Evolutionary conservation across 2,797 vertebrate species (phyloP), one percentile per base, ranked within the genome.

Genomic region (Meriones psammophilus): DNA sequence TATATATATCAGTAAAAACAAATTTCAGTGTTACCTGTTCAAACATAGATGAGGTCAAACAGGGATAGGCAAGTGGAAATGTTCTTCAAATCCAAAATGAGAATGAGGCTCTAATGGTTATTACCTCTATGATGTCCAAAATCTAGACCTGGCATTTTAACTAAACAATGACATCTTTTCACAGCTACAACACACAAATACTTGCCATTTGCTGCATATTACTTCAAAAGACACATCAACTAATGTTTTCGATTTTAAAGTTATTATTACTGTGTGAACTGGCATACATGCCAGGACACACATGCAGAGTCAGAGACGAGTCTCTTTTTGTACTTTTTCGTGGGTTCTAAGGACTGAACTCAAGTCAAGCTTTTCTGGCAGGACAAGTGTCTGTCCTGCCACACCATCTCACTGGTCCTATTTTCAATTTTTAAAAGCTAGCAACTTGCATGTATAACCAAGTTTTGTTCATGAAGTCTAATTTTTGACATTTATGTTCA

Each of bases 351-450:
- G 62, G 39, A 46, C 9, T 66, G 9, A 46, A 46, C 62, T 46
- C 62, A 46, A 26, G 62, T 84, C 5, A 64, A 46, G 28, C 42
- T 84, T 20, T 46, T 84, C 26, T 46, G 9, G 81, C 5, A 66
- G 39, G 39, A 33, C 62, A 84, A 10, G 8, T 30, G 39, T 13
- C 33, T 46, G 60, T 13, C 33, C 78, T 81, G n/a, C 15, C 12
- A 64, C 46, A 28, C 39, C 39, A 84, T 22, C 42, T 46, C 81
- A 84, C 4, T 66, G 42, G 14, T 58, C 54, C 5, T 2, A n/a
- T 81, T 89, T 77, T 91, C n/a, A 56, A 64, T 50, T 89, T 91
- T 74, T 66, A 69, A 73, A 88, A 88, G 81, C 64, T 91, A 56
- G 66, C 39, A 87, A 68, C 54, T 83, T 69, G 83, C 1, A n/a